Percentiles rank a stretch among this genome's conserved stretches.
phyloP scores from a whole-genome alignment of 2,113 vertebrate species.

The Elaphurus davidianus region DNA sequence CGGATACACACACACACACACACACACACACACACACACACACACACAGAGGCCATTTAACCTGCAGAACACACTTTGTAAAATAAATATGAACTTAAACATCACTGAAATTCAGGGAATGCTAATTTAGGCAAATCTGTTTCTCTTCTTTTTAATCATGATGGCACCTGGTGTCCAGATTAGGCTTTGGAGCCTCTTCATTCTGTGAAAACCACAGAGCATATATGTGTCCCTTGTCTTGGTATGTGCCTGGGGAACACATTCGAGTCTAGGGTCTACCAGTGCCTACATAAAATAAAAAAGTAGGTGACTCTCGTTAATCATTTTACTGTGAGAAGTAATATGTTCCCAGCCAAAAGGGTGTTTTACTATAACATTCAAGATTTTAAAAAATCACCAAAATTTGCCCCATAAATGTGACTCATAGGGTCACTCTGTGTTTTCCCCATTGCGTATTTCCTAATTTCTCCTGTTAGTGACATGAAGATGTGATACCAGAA shows the following conservation, averaged over 20 bases:
- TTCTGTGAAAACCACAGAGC: not conserved
- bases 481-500: too few relatives aligned
- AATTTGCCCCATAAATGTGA: not conserved
- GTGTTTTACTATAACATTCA: not conserved
- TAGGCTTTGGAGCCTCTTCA: too few relatives aligned
- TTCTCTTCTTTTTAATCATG: not conserved
- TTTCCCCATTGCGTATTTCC: not conserved
- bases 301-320: not conserved
- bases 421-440: accelerated
- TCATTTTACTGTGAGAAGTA: not conserved
- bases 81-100: not conserved
- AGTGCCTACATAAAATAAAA: accelerated
- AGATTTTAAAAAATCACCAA: too few relatives aligned
- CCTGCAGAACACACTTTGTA: not conserved
- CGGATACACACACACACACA: accelerated
- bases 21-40: not conserved
- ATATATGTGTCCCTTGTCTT: not conserved
- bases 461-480: not conserved
- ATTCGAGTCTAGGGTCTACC: not conserved
- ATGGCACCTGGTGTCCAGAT: too few relatives aligned
- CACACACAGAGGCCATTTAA: not conserved
- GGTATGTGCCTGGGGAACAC: too few relatives aligned
- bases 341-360: not conserved
- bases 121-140: not conserved
- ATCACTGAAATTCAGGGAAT: not conserved